Evolutionary conservation across 2,888 invertebrate genomes (phyloP).

Genomic region (Melikaiella ostensackeni): DNA sequence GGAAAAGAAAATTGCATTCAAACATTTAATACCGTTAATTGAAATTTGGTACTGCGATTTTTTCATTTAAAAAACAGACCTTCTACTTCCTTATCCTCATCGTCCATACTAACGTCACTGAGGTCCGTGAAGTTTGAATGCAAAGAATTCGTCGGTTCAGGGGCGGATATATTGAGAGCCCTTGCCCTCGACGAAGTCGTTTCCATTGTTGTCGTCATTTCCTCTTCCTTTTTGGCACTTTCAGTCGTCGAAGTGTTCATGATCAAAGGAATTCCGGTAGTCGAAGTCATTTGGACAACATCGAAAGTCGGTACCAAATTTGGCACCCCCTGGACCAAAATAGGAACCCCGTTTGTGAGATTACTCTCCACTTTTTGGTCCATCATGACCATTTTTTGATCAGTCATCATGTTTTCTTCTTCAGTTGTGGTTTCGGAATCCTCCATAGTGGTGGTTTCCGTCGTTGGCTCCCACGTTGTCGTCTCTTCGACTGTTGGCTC

Average conservation of each 20-base stretch:
- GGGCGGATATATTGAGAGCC: slow-evolving; percentile 70
- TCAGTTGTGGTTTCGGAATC: slow-evolving; percentile 20
- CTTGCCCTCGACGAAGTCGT: slow-evolving; percentile 62
- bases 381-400: slow-evolving; percentile 9
- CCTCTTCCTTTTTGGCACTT: slow-evolving; percentile 27
- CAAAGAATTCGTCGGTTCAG: slow-evolving; percentile 71
- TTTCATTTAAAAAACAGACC: slow-evolving; percentile 61
- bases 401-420: background rate
- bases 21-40: background rate
- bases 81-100: slow-evolving; percentile 79
- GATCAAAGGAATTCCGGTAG: slow-evolving; percentile 2
- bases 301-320: slow-evolving; percentile 15
- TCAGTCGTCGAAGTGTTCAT: slow-evolving; percentile 26
- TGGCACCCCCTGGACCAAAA: slow-evolving; percentile 44
- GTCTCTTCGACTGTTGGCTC: slow-evolving; percentile 79
- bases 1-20: background rate
- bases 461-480: slow-evolving; percentile 39
- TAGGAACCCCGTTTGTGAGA: slow-evolving; percentile 6
- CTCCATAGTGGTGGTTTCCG: slow-evolving; percentile 10
- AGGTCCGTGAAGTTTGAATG: slow-evolving; percentile 80
- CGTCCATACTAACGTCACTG: slow-evolving; percentile 89
- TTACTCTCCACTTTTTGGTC: slow-evolving; percentile 15
- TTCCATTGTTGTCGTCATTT: slow-evolving; percentile 47
- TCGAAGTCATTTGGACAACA: background rate
- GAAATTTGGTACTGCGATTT: too few species aligned